phyloP scores from a whole-genome alignment of 2,797 vertebrate genomes.

The Syndactyla subalaris region DNA sequence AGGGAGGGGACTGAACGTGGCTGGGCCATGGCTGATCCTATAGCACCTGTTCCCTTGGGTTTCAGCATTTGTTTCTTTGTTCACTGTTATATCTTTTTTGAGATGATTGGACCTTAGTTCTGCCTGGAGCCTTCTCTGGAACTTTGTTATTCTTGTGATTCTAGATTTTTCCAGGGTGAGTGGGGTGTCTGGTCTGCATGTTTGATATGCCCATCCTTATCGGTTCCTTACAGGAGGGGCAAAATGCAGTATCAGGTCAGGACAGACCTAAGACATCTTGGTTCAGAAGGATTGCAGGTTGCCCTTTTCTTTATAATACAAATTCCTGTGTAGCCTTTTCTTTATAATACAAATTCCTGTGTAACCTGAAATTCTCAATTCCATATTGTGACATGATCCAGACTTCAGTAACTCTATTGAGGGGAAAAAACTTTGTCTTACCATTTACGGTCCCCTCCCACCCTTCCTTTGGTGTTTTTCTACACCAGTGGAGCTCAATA shows the following conservation, averaged over 20 bases:
- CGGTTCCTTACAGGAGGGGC: background rate
- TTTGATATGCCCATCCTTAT: background rate
- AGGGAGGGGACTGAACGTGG: background rate
- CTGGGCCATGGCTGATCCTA: background rate
- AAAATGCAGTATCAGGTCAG: background rate
- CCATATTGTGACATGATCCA: background rate
- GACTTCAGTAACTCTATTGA: background rate
- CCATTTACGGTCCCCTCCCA: accelerated
- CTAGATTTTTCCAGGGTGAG: background rate
- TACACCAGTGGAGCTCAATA: background rate
- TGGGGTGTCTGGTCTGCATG: background rate
- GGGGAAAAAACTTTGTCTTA: background rate
- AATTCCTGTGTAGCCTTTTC: background rate
- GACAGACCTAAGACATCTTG: background rate
- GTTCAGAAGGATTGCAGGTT: background rate
- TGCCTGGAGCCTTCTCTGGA: background rate
- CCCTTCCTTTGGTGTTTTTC: background rate
- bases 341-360: too few species aligned
- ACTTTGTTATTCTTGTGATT: background rate
- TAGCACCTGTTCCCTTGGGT: background rate
- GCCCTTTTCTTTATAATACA: background rate
- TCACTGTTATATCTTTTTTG: background rate
- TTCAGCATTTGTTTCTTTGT: background rate
- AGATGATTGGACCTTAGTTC: background rate
- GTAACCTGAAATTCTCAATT: background rate